phyloP scores from a whole-genome alignment of 2,888 invertebrate genomes.

The Diarsia rubi region DNA sequence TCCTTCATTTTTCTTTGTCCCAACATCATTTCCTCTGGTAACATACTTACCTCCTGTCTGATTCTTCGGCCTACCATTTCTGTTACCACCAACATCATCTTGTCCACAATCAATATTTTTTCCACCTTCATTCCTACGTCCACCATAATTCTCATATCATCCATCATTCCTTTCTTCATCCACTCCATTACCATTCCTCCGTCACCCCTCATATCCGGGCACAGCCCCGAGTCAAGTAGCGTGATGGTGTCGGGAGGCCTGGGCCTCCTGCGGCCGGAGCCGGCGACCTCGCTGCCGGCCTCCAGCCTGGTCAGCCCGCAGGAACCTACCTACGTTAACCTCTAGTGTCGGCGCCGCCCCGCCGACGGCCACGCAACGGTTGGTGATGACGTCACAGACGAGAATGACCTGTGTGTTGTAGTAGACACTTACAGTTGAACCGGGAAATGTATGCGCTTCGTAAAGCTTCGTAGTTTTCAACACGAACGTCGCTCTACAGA shows the following conservation, averaged over 20 bases:
- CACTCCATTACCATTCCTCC: constrained; percentile 4
- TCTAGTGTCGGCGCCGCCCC: constrained; percentile 93
- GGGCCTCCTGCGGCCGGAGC: constrained; percentile 90
- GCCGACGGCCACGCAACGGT: constrained; percentile 84
- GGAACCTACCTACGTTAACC: constrained; percentile 98
- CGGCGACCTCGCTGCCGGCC: constrained; percentile 87
- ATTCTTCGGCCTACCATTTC: neutral
- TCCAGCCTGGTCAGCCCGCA: constrained; percentile 92
- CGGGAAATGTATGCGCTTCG: neutral
- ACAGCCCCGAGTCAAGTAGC: constrained; percentile 91
- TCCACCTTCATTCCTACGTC: neutral
- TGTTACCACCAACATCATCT: neutral
- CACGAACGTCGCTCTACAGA: neutral
- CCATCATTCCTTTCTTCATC: neutral
- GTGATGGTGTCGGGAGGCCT: constrained; percentile 89
- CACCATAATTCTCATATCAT: neutral
- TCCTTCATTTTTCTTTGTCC: neutral
- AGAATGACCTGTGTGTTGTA: constrained; percentile 65
- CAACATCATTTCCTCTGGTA: neutral
- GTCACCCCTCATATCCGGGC: constrained; percentile 40
- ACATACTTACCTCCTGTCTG: neutral
- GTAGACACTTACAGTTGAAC: constrained; percentile 44
- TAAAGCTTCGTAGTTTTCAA: neutral
- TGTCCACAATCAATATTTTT: neutral
- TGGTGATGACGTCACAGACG: constrained; percentile 75